Evolutionary conservation across 2,888 invertebrate genomes (phyloP).

Genomic region (Sesia bembeciformis): DNA sequence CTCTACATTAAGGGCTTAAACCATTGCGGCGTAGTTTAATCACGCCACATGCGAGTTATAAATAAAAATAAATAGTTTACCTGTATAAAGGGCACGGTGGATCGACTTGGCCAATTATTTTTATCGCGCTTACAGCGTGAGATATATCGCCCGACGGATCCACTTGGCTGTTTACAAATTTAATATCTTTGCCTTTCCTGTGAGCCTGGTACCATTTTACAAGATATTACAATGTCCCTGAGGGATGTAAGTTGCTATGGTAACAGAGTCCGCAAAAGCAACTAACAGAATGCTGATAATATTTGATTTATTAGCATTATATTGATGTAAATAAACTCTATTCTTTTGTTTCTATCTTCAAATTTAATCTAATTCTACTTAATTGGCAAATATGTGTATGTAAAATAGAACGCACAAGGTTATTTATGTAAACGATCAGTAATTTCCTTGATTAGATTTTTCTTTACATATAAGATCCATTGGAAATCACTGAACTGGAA

Average conservation of each 20-base stretch:
- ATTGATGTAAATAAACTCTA: too few species aligned
- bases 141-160: constrained; percentile 12
- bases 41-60: constrained; percentile 20
- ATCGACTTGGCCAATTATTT: constrained; percentile 30
- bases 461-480: too few species aligned
- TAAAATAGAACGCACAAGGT: too few species aligned
- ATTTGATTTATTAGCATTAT: too few species aligned
- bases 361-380: too few species aligned
- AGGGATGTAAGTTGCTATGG: constrained; percentile 21
- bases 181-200: constrained; percentile 26
- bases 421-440: too few species aligned
- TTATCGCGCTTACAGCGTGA: constrained; percentile 19
- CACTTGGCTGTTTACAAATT: constrained; percentile 5
- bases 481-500: too few species aligned
- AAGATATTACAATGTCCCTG: constrained; percentile 58
- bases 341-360: too few species aligned
- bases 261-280: too few species aligned
- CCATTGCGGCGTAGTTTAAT: constrained; percentile 22
- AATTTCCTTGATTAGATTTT: too few species aligned
- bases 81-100: constrained; percentile 27
- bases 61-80: constrained; percentile 32
- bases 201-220: constrained; percentile 50
- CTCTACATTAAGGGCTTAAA: constrained; percentile 2
- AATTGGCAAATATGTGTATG: too few species aligned
- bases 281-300: too few species aligned